phyloP scores from a whole-genome alignment of 1,140 invertebrate species.

The Zaprionus vittiger region DNA sequence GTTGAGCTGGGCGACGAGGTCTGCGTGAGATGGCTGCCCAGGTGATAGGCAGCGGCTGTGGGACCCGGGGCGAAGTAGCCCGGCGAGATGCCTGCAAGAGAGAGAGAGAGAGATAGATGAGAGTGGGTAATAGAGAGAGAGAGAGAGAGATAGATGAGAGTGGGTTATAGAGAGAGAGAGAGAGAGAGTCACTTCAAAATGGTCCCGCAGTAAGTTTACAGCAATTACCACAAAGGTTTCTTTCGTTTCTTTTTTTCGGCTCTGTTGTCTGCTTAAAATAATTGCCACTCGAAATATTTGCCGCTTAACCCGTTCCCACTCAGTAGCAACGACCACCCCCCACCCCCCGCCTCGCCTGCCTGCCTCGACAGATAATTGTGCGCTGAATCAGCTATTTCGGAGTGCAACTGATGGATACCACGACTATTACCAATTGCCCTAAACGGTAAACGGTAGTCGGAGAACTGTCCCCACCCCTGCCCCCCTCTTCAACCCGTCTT shows the following conservation, averaged over 20 bases:
- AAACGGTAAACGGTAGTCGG: constrained; percentile 78
- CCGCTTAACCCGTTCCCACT: constrained; percentile 64
- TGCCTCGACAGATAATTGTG: constrained; percentile 57
- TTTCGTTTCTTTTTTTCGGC: constrained; percentile 21
- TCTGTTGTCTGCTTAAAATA: constrained; percentile 73
- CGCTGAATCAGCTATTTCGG: constrained; percentile 79
- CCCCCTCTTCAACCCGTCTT: constrained; percentile 24
- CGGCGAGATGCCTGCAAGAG: constrained; percentile 82
- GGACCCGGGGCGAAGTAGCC: constrained; percentile 84
- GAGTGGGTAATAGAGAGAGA: background rate
- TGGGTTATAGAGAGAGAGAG: background rate
- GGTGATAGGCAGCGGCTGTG: constrained; percentile 83
- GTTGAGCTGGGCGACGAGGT: constrained; percentile 80
- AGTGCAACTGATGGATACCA: constrained; percentile 57
- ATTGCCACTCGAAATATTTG: constrained; percentile 81
- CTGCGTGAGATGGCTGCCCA: constrained; percentile 84
- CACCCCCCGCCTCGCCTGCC: background rate
- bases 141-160: constrained; percentile 5
- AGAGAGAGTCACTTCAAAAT: constrained; percentile 13
- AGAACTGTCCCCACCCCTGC: background rate
- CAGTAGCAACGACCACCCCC: constrained; percentile 37
- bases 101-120: constrained; percentile 48
- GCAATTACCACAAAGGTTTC: constrained; percentile 52
- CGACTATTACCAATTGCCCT: constrained; percentile 72
- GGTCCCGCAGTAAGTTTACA: constrained; percentile 50